Conservation (phyloP, 2,797 vertebrate species). For the Hippocampus kuda region DNA sequence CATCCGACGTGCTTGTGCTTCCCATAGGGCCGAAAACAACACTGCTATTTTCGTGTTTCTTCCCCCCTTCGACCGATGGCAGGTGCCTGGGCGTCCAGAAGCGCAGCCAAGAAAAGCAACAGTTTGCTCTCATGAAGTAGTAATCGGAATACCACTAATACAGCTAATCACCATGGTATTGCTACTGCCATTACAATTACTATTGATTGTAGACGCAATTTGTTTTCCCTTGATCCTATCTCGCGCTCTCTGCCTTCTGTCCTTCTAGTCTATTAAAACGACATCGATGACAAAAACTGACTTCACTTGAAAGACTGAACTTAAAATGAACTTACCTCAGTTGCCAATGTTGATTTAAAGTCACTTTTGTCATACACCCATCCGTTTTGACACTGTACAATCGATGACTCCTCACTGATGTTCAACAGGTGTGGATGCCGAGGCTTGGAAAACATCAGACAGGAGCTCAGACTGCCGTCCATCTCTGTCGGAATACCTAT, state of each 20-base stretch:
- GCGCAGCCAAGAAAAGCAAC: background rate
- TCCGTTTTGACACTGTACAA: conserved; percentile 69
- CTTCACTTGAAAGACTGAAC: background rate
- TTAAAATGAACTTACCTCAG: conserved; percentile 68
- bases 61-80: background rate
- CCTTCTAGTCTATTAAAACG: no score
- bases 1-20: no score
- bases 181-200: background rate
- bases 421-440: conserved; percentile 54
- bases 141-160: background rate
- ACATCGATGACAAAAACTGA: background rate
- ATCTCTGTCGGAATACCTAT: conserved; percentile 63
- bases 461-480: conserved; percentile 71
- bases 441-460: conserved; percentile 67
- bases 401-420: conserved; percentile 11
- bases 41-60: background rate
- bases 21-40: background rate
- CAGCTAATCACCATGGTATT: background rate
- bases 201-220: background rate
- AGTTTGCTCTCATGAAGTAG: background rate
- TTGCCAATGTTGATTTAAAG: conserved; percentile 77
- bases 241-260: no score
- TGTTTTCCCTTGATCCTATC: background rate
- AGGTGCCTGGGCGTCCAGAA: background rate
- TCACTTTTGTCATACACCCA: conserved; percentile 80